Percentiles rank a stretch among this genome's conserved stretches.
phyloP scores from a whole-genome alignment of 2,888 invertebrate genomes.

The Aspidapion aeneum region DNA sequence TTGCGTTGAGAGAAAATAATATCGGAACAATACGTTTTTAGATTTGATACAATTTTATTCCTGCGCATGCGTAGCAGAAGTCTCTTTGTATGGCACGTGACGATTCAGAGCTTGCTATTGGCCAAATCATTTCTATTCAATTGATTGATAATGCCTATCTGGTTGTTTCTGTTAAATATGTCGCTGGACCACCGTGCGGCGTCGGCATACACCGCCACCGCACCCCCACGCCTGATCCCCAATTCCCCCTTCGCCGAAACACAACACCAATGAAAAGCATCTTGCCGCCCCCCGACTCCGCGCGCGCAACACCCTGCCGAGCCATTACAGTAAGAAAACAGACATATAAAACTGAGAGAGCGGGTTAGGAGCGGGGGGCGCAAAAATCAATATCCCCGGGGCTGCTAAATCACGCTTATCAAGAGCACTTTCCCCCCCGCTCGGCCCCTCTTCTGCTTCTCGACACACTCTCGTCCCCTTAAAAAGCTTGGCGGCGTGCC shows the following conservation, averaged over 20 bases:
- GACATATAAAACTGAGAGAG: conserved; percentile 54
- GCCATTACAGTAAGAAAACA: conserved; percentile 56
- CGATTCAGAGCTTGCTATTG: too few species aligned
- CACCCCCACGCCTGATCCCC: too few species aligned
- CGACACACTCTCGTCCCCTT: conserved; percentile 38
- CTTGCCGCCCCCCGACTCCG: conserved; percentile 45
- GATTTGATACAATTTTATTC: too few species aligned
- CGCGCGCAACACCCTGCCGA: conserved; percentile 48
- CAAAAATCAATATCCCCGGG: conserved; percentile 62
- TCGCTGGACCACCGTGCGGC: too few species aligned
- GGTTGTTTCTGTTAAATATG: too few species aligned
- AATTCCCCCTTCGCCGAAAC: conserved; percentile 41
- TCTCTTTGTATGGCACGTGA: too few species aligned
- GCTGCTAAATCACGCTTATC: conserved; percentile 72
- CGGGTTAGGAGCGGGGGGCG: conserved; percentile 45
- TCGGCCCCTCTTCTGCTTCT: conserved; percentile 43
- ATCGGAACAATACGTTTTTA: too few species aligned
- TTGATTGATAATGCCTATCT: too few species aligned
- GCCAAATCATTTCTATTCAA: too few species aligned
- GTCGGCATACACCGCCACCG: conserved; percentile 15
- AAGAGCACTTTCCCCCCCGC: conserved; percentile 52
- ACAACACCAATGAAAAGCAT: conserved; percentile 46
- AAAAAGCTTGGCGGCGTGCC: conserved; percentile 21
- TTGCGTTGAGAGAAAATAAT: too few species aligned
- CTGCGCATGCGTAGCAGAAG: too few species aligned